Evolutionary conservation across 2,797 vertebrate species (phyloP), one percentile per base, ranked within the genome.

Genomic region (Oryzias dopingdopingensis): DNA sequence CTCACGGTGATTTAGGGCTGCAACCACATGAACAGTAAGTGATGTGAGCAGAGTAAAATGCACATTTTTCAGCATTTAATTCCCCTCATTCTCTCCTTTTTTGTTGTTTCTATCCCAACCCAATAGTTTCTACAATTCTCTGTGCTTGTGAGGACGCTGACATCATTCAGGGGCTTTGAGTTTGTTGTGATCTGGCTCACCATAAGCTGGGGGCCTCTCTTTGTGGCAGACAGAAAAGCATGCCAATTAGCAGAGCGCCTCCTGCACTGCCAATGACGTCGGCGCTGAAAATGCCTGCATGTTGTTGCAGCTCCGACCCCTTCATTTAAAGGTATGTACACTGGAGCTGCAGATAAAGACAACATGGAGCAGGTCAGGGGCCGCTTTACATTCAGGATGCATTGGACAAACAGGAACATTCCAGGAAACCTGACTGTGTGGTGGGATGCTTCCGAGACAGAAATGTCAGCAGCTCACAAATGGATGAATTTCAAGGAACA

Each of bases 151-250:
- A 59, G 67, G 65, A 70, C 49, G 63, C 71, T 82, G 83, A 85
- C 83, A 85, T 84, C 81, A 85, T 77, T 77, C 76, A 77, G 59
- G 52, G 73, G 72, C 79, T 86, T 78, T 80, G 71, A 77, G 78
- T 82, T 84, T 85, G 84, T 86, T 86, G 83, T 86, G 79, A 83
- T 81, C 75, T 55, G 76, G 67, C 80, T 81, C 67, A 32, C 79
- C 76, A 80, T 84, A 80, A 81, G 70, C 79, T 70, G 41, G 46
- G 80, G 83, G 76, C 77, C 83, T 67, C 82, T 84, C 76, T 83
- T 82, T 87, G 85, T 79, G 47, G 66, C 54, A 46, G 59, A 72
- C 65, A 80, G 72, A 80, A 81, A 80, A 79, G 67, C 63, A 65
- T 72, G 70, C 72, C 82, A 88, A 88, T 86, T 83, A 83, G 82